Conservation (phyloP, 2,113 vertebrate species). For the Paradoxurus hermaphroditus region DNA sequence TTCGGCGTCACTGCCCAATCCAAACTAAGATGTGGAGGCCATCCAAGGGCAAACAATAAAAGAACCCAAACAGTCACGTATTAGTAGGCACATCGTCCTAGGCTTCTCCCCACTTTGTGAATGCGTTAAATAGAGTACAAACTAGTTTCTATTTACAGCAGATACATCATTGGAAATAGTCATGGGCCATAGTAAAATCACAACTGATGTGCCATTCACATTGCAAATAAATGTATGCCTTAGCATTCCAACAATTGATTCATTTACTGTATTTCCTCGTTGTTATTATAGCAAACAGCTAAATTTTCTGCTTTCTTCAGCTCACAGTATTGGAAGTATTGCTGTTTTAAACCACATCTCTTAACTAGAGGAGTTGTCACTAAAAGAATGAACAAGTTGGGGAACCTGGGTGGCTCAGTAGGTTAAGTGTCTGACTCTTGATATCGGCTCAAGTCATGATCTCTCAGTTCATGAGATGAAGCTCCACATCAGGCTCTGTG, state of each 20-base stretch:
- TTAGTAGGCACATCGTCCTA: not conserved
- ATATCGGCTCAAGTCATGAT: no score
- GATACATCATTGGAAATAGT: not conserved
- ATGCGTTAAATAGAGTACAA: not conserved
- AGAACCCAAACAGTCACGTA: not conserved
- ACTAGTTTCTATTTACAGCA: not conserved
- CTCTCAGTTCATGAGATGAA: no score
- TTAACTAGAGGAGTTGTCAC: not conserved
- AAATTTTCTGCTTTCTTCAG: not conserved
- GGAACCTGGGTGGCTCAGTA: no score
- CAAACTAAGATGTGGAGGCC: not conserved
- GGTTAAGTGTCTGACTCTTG: no score
- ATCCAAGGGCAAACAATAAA: not conserved
- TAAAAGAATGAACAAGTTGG: not conserved
- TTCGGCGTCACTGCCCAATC: not conserved
- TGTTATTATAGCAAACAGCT: not conserved
- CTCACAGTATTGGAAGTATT: not conserved
- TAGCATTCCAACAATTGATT: not conserved
- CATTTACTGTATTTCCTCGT: not conserved
- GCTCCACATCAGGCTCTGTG: no score
- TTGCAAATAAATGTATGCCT: not conserved
- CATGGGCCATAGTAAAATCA: not conserved
- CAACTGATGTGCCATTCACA: not conserved
- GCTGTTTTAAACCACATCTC: slow-evolving; percentile 23
- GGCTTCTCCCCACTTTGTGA: not conserved